Base-by-base conservation (phyloP, 2,888 invertebrate genomes). In the Ecdyonurus torrentis region DNA sequence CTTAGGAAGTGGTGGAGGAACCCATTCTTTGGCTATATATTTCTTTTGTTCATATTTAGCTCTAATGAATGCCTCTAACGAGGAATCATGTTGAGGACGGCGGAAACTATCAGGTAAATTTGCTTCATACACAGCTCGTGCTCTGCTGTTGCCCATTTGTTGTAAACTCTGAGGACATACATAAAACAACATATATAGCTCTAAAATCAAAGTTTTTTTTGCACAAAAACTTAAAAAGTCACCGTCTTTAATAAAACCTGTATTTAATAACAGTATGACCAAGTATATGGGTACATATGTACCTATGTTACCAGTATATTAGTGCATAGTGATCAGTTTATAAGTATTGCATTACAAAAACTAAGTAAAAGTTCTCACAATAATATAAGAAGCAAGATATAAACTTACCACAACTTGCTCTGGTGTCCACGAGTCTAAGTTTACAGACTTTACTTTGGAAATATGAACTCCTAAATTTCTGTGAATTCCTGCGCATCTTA, bases 41-140 rank as follows among this genome's bases (percentile, higher is more conserved):
- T 97, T 96, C 78, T 96, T 98, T 73, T 93, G 91, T 76, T 99
- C 99, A 74, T 99, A 99, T 77, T 99, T 99, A 66, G 95, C 92
- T 67, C 98, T 83, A 70, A 99, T 94, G 76, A 99, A 99, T 63
- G 89, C 87, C 74, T 99, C 99, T 58, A 99, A 79, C 18, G 91
- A 88, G 61, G 91, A 86, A 74, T 96, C 96, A 66, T 87, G 91
- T 75, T 95, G 97, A 1, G 99, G 98, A 67, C 99, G 84, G 52
- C 97, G 83, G 77, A 95, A 97, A 69, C 89, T 90, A 72, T 98
- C 96, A 0, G 96, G 96, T 55, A 98, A 77, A 74, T 95, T 95
- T 1, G 97, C 97, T 76, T 98, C 98, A 75, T 97, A 98, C 0
- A 97, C 95, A 1, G 96, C 97, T 61, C 98, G 83, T 0, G 96